Base-by-base conservation (phyloP, 2,113 vertebrate genomes). In the Crotalus tigris region DNA sequence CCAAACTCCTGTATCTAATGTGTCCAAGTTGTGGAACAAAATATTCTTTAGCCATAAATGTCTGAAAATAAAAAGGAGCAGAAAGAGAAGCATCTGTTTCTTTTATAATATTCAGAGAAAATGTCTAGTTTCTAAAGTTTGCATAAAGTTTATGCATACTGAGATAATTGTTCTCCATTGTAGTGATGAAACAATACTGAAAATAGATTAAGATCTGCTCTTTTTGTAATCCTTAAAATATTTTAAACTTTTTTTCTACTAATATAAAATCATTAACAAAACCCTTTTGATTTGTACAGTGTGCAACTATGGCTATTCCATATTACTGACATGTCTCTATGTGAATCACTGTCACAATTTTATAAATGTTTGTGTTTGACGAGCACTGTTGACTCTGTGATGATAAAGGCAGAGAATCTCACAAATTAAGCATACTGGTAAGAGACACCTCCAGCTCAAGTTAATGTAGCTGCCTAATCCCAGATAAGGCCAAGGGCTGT, bases 11-110 rank as follows among this genome's bases (percentile, higher is more conserved):
- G 91, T 90, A 85, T 94, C 95, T 94, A 94, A 92, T 94, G 96
- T 95, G 94, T 95, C 95, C 93, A 95, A 96, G 81, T 1, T 85
- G 90, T 93, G 92, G 94, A 95, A 92, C 95, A 58, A 57, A 92
- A 95, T 59, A 19, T 53, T 4, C 88, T 85, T 94, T 93, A 59
- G 39, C 61, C 94, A 93, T 0, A 75, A 94, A 95, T 95, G 95
- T 96, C 92, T 92, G 93, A 94, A 94, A 96, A 5, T 58, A 92
- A 93, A 96, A 93, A 94, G 59, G 91, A 90, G 54, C 9, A 24
- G 23, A 95, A 92, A 95, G 91, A 95, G 91, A 92, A 46, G 86
- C 94, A 94, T 88, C 90, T 93, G 3, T 92, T 93, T 93, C 81
- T 33, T 96, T 91, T 85, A 5, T 0, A 53, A 89, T 19, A 0